A percentile compares a stretch with the other conserved stretches of the same genome.
Conservation (phyloP, 2,888 invertebrate species). For the Dermolepida albohirtum region DNA sequence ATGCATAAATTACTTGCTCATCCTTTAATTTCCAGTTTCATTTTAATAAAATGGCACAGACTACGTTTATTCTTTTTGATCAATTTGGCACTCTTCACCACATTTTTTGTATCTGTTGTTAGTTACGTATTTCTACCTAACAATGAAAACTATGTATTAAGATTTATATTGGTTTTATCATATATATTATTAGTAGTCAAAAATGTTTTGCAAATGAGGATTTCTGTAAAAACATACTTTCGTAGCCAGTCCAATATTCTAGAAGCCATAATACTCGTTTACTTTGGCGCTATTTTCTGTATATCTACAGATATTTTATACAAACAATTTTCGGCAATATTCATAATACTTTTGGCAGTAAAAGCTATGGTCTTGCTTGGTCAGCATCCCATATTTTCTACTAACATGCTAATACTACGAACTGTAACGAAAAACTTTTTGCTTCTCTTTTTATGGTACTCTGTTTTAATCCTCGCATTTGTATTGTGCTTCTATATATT, state of each 20-base stretch:
- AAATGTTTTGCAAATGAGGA: conserved; percentile 78
- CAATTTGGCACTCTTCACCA: conserved; percentile 81
- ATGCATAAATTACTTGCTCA: conserved; percentile 79
- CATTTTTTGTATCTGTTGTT: conserved; percentile 82
- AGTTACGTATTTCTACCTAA: conserved; percentile 66
- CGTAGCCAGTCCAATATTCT: conserved; percentile 80
- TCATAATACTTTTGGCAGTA: conserved; percentile 80
- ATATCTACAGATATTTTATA: conserved; percentile 67
- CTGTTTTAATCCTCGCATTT: conserved; percentile 84
- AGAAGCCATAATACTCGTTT: conserved; percentile 77
- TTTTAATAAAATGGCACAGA: conserved; percentile 84
- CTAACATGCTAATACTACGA: conserved; percentile 85
- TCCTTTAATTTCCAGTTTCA: conserved; percentile 82
- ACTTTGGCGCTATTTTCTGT: conserved; percentile 71
- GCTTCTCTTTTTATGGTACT: conserved; percentile 83
- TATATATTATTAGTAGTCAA: conserved; percentile 72
- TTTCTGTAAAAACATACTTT: conserved; percentile 76
- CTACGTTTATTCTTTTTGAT: conserved; percentile 79
- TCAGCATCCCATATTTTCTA: conserved; percentile 82
- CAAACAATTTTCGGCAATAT: conserved; percentile 77
- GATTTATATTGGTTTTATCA: conserved; percentile 69
- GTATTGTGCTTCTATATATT: conserved; percentile 84
- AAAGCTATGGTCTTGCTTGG: conserved; percentile 84
- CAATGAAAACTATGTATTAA: too few relatives aligned
- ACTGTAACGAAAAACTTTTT: conserved; percentile 85